These are phyloP conservation scores for Plagiodera versicolora DNA, from an alignment of 2,888 invertebrate genomes.

Conservation along the genomic window DNA sequence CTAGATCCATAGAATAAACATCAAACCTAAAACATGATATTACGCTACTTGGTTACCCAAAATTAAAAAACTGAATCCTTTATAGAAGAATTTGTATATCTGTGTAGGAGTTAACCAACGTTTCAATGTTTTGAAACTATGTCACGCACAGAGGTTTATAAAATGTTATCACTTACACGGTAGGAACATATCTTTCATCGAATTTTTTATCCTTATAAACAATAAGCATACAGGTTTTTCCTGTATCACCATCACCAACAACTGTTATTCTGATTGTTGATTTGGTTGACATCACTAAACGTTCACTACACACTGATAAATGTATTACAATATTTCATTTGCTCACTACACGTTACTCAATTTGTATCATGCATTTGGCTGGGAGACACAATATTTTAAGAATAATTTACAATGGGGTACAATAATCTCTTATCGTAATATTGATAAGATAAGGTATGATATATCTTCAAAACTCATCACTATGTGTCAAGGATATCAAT, in stretches of 20 bases:
- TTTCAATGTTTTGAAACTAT: no score
- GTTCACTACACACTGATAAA: not conserved
- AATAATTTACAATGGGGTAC: not conserved
- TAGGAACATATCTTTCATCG: conserved; percentile 78
- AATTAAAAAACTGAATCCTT: no score
- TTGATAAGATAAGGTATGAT: not conserved
- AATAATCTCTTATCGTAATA: not conserved
- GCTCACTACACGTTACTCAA: not conserved
- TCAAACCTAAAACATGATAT: conserved; percentile 67
- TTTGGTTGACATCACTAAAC: conserved; percentile 20
- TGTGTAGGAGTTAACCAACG: no score
- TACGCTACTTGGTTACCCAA: no score
- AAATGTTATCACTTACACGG: conserved; percentile 80
- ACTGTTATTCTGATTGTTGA: conserved; percentile 76
- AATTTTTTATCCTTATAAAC: conserved; percentile 67
- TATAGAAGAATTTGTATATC: no score
- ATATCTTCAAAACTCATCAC: not conserved
- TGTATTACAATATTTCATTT: not conserved
- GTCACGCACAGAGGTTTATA: no score
- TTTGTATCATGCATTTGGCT: not conserved
- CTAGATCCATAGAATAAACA: conserved; percentile 79
- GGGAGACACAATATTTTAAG: not conserved
- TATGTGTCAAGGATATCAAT: no score
- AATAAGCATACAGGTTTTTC: conserved; percentile 84
- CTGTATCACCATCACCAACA: conserved; percentile 88